Percentiles rank a stretch among this genome's conserved stretches.
These are phyloP conservation scores for Cottus gobio DNA, from an alignment of 2,113 vertebrate species.

Conservation along the genomic window DNA sequence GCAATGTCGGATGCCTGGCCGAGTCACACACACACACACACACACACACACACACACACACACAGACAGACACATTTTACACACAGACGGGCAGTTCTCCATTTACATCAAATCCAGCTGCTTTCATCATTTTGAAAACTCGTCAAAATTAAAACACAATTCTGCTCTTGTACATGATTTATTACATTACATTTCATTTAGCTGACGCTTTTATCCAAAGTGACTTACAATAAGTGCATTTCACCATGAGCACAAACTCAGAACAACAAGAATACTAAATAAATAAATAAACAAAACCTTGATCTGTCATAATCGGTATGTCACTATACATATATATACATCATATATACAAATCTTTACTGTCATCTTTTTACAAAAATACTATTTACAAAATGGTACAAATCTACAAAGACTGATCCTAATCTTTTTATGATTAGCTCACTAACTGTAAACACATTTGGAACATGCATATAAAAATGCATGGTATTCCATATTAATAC, in stretches of 20 bases:
- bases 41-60: not conserved
- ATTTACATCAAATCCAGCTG: not conserved
- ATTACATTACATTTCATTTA: too few relatives aligned
- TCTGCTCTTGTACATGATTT: not conserved
- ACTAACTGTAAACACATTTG: not conserved
- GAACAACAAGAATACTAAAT: too few relatives aligned
- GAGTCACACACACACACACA: not conserved
- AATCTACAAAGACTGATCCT: not conserved
- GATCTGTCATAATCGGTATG: not conserved
- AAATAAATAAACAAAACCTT: too few relatives aligned
- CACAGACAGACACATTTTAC: too few relatives aligned
- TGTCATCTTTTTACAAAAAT: too few relatives aligned
- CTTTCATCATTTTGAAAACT: not conserved
- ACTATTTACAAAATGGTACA: not conserved
- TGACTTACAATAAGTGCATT: too few relatives aligned
- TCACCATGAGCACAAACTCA: too few relatives aligned
- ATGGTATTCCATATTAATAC: not conserved
- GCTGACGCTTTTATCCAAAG: too few relatives aligned
- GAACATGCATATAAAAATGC: not conserved
- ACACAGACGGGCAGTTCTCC: not conserved
- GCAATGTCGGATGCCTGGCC: constrained; percentile 1
- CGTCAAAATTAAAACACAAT: not conserved
- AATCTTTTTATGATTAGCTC: too few relatives aligned
- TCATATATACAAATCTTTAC: not conserved
- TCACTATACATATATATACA: not conserved